Base-by-base conservation (phyloP, 1,140 invertebrate genomes). In the Thalassaphorura encarpata region DNA sequence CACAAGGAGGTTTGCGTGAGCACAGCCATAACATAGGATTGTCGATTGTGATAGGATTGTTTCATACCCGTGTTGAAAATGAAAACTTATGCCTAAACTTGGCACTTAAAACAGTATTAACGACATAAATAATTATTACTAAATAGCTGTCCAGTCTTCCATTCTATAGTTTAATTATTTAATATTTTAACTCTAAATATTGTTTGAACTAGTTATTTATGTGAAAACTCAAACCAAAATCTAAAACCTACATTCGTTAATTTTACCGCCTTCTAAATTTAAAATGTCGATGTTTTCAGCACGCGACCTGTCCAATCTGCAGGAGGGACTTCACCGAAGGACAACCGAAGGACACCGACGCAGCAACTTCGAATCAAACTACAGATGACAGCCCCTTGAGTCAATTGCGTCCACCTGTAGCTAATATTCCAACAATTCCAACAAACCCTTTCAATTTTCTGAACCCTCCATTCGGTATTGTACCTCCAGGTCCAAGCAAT, bases 261-360 rank as follows among this genome's bases (percentile, higher is more conserved):
- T 43, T 39, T 47, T 4, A 47, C 31, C 19, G n/a, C n/a, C n/a
- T 33, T 0, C n/a, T 45, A 36, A n/a, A 24, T 18, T 55, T 19
- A 54, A 15, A 39, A 47, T 57, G 58, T 54, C 67, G n/a, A n/a
- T n/a, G n/a, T n/a, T 56, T 74, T 76, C 69, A 83, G 77, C 91
- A 96, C 75, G 90, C 88, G 54, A 96, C 91, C 8, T 97, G 92
- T 73, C 92, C 92, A 42, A 89, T 96, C 66, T 97, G 92, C 74
- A 79, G 92, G 58, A 88, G 90, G 74, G 80, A 79, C 67, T 75
- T 89, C 65, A 73, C 73, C 58, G 77, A 80, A 59, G 75, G 77
- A 56, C 50, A 41, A 27, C 21, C 5, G 11, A 36, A 36, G 33
- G 33, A n/a, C 33, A 36, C 11, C 33, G 33, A 11, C 33, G n/a